Percentiles rank a stretch among this genome's conserved stretches.
Conservation (phyloP, 2,113 vertebrate genomes). For the Rhinolophus sinicus region DNA sequence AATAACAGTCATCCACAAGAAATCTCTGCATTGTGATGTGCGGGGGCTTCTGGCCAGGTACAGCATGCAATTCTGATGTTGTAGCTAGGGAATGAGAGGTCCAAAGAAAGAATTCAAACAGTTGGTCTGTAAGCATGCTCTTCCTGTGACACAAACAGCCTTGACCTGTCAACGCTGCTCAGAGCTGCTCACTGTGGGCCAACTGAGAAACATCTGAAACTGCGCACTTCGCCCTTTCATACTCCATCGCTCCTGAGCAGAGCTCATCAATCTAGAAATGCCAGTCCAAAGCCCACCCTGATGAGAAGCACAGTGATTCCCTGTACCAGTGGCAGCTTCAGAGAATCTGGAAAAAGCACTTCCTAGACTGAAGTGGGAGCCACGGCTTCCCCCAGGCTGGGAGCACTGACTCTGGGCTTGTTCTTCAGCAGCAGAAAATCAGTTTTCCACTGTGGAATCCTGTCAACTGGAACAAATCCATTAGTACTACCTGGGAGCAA, state of each 20-base stretch:
- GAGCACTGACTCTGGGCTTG: not conserved
- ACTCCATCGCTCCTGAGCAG: not conserved
- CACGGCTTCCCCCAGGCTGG: not conserved
- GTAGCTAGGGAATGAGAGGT: not conserved
- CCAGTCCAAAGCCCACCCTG: not conserved
- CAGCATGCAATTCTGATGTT: not conserved
- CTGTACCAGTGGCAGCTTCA: not conserved
- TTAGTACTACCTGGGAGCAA: not conserved
- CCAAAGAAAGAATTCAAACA: not conserved
- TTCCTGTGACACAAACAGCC: not conserved
- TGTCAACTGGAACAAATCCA: conserved; percentile 8
- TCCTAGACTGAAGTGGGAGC: not conserved
- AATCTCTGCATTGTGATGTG: not conserved
- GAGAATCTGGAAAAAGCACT: not conserved
- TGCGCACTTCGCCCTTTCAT: not conserved
- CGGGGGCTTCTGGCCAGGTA: not conserved
- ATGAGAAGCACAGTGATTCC: not conserved
- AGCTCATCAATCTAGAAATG: not conserved
- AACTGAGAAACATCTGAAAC: not conserved
- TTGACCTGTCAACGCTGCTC: not conserved
- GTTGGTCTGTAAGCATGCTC: not conserved
- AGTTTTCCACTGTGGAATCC: not conserved
- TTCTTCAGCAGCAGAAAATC: not conserved
- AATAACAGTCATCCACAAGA: not conserved
- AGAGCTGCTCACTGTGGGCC: not conserved